Base-by-base conservation (phyloP, 2,888 invertebrate species). In the Panorpa germanica region DNA sequence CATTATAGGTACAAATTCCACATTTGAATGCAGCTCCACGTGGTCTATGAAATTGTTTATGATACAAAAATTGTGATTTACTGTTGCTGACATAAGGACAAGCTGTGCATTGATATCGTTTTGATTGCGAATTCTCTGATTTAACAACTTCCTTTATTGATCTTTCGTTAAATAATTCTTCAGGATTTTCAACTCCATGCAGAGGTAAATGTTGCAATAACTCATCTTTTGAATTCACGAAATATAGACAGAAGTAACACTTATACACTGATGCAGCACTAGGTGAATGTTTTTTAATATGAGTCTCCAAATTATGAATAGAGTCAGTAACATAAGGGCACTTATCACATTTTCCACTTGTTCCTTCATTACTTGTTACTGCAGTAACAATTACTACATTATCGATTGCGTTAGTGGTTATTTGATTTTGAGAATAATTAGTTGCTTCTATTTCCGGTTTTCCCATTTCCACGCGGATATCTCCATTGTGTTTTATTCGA, bases 71-170 rank as follows among this genome's bases (percentile, higher is more conserved):
- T 50, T 85, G 83, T 15, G 80, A 80, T 49, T 80, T 81, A 48
- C 78, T 80, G 46, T 82, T 81, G 21, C 80, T 80, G 39, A 76
- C 75, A 47, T 81, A 85, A 0, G 86, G 83, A 49, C 86, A 86
- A 32, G 71, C 67, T 4, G 66, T 63, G 46, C 86, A 88, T 45
- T 67, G 67, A 49, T 81, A 80, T 35, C 77, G 65, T 44, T 80
- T 78, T 4, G 55, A 54, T 41, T 53, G 57, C 21, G 51, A 47
- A 4, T 51, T 54, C 48, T 55, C 52, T 19, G 59, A 54, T 43
- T 59, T 61, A 11, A 52, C 47, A 30, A 64, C 52, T 38, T 63
- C 65, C n/a, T n/a, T n/a, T n/a, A n/a, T n/a, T n/a, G n/a, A n/a
- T n/a, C n/a, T n/a, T n/a, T n/a, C n/a, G n/a, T n/a, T n/a, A n/a